phyloP scores from a whole-genome alignment of 2,888 invertebrate genomes.

The Beris chalybata region DNA sequence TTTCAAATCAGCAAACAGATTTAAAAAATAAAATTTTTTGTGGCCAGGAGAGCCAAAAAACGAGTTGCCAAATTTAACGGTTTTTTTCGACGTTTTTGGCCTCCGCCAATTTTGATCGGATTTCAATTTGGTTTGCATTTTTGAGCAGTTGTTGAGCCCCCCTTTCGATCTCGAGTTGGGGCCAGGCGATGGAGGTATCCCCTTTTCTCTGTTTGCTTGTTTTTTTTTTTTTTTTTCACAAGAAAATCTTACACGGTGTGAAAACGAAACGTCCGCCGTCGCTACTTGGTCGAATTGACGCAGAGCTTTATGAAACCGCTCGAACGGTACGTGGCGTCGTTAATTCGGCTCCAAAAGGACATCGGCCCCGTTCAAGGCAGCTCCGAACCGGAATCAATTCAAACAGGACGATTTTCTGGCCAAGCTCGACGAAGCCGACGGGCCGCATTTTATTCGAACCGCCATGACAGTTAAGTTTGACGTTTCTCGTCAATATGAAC shows the following conservation, averaged over 20 bases:
- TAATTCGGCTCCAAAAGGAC: slow-evolving; percentile 97
- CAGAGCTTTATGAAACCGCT: slow-evolving; percentile 99
- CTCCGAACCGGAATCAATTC: slow-evolving; percentile 90
- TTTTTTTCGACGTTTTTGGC: no score
- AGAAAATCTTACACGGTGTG: slow-evolving; percentile 87
- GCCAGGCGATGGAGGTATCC: slow-evolving; percentile 90
- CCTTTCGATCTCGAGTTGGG: slow-evolving; percentile 99
- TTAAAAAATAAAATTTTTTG: no score
- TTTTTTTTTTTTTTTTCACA: slow-evolving; percentile 49
- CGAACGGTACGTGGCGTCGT: slow-evolving; percentile 94
- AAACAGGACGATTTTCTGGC: slow-evolving; percentile 93
- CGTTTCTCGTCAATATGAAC: no score
- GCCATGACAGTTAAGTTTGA: no score
- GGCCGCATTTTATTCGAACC: no score
- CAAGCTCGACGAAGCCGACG: slow-evolving; percentile 83
- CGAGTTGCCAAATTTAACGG: no score
- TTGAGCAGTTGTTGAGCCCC: no score
- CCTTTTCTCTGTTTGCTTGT: no score
- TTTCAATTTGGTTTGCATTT: no score
- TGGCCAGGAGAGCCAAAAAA: no score
- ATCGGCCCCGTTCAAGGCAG: slow-evolving; percentile 95
- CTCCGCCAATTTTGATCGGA: no score
- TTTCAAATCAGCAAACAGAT: no score
- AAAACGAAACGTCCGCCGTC: slow-evolving; percentile 88
- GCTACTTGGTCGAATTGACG: slow-evolving; percentile 92